These are phyloP conservation scores for Papilio dardanus DNA, from an alignment of 1,140 invertebrate genomes.

Conservation along the genomic window DNA sequence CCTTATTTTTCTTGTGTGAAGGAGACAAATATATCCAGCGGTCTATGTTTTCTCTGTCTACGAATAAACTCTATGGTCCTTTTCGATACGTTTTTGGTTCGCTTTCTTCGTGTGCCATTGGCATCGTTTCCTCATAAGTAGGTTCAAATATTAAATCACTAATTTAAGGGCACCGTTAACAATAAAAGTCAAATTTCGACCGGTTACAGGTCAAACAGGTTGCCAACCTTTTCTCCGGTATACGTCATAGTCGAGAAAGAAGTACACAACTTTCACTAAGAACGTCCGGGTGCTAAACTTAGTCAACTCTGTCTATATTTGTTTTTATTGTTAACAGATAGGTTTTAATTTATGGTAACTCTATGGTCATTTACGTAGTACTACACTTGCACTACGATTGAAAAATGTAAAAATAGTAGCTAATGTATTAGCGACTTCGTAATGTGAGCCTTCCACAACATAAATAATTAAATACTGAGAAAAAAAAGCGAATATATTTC, in stretches of 20 bases:
- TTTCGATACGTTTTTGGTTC: neutral
- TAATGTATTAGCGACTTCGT: no score
- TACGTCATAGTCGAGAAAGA: constrained; percentile 23
- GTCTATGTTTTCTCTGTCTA: no score
- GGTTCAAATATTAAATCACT: constrained; percentile 18
- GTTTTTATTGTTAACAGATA: constrained; percentile 4
- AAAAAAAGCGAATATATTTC: no score
- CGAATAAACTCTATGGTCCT: neutral
- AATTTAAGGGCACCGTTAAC: constrained; percentile 12
- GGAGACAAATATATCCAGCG: no score
- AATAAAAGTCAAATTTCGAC: constrained; percentile 17
- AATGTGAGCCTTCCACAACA: no score
- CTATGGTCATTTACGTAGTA: neutral
- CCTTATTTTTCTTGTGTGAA: no score
- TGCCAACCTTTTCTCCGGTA: constrained; percentile 4
- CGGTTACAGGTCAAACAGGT: constrained; percentile 17
- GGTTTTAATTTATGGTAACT: neutral
- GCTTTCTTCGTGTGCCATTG: neutral
- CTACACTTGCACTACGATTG: no score
- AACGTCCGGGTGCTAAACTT: constrained; percentile 36
- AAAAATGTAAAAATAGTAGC: no score
- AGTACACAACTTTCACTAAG: constrained; percentile 43
- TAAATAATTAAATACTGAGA: no score
- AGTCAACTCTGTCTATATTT: constrained; percentile 23
- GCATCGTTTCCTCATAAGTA: neutral